Percentiles rank a stretch among this genome's conserved stretches.
Evolutionary conservation across 92 coral and sea anemone species (phyloP).

Genomic region (Virgularia gustaviana): DNA sequence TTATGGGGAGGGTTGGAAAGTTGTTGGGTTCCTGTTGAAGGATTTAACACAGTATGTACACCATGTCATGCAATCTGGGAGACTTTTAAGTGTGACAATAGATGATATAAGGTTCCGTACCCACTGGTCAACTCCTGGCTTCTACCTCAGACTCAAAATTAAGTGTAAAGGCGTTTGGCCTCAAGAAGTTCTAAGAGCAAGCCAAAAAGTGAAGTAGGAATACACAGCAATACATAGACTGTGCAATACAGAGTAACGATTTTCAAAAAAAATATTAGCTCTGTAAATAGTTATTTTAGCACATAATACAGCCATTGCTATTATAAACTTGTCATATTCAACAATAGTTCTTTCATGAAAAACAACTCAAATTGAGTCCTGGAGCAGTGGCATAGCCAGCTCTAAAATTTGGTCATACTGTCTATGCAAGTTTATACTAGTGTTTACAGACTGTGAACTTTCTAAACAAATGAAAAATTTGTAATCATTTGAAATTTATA

Average conservation of each 20-base stretch:
- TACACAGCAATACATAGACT: not conserved
- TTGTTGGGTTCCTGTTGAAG: constrained; percentile 42
- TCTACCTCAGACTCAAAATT: constrained; percentile 26
- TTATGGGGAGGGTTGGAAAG: constrained; percentile 33
- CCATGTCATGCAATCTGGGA: not conserved
- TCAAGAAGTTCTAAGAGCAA: constrained; percentile 15
- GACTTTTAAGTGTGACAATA: constrained; percentile 3
- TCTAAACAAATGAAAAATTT: too few relatives aligned
- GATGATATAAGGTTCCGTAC: constrained; percentile 29
- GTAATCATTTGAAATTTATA: too few relatives aligned
- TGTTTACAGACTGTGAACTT: too few relatives aligned
- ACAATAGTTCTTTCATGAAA: too few relatives aligned
- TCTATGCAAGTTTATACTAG: too few relatives aligned
- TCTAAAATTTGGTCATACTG: too few relatives aligned
- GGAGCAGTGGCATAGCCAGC: too few relatives aligned
- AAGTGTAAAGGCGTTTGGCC: constrained; percentile 43
- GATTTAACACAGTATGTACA: constrained; percentile 37
- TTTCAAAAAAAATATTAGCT: not conserved
- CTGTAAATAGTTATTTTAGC: not conserved
- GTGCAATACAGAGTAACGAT: not conserved
- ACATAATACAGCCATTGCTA: too few relatives aligned
- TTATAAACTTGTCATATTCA: too few relatives aligned
- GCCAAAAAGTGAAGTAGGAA: constrained; percentile 1
- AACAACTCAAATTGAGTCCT: too few relatives aligned
- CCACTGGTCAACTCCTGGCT: constrained; percentile 33